Conservation (phyloP, 2,113 vertebrate genomes). For the Sander lucioperca region DNA sequence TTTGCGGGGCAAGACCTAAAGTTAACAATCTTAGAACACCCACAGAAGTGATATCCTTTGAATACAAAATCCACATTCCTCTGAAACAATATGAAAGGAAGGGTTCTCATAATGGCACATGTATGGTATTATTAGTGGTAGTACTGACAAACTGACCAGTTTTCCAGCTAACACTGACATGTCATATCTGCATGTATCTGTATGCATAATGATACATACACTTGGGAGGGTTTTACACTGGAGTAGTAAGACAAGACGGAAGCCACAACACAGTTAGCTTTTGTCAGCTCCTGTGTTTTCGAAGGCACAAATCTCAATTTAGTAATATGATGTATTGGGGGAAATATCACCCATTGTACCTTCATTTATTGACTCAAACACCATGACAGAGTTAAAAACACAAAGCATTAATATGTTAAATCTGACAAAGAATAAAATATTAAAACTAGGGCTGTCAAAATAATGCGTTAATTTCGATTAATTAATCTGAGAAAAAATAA, state of each 20-base stretch:
- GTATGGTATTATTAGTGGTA: not conserved
- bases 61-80: conserved; percentile 8
- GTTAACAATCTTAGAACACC: conserved; percentile 31
- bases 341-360: not conserved
- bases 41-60: conserved; percentile 15
- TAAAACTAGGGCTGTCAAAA: no score
- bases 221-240: not conserved
- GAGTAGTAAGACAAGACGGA: not conserved
- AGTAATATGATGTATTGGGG: not conserved
- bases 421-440: no score
- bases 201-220: not conserved
- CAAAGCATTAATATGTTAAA: not conserved
- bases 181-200: not conserved
- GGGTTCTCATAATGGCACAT: not conserved
- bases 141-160: not conserved
- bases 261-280: not conserved
- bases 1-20: conserved; percentile 34
- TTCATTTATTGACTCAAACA: not conserved
- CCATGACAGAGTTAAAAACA: not conserved
- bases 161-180: not conserved
- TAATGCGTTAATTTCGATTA: no score
- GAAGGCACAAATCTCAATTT: not conserved
- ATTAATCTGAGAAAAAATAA: no score
- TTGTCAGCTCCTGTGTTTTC: not conserved
- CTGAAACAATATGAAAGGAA: not conserved